Conservation (phyloP, 2,113 vertebrate species). For the Pitta sordida region DNA sequence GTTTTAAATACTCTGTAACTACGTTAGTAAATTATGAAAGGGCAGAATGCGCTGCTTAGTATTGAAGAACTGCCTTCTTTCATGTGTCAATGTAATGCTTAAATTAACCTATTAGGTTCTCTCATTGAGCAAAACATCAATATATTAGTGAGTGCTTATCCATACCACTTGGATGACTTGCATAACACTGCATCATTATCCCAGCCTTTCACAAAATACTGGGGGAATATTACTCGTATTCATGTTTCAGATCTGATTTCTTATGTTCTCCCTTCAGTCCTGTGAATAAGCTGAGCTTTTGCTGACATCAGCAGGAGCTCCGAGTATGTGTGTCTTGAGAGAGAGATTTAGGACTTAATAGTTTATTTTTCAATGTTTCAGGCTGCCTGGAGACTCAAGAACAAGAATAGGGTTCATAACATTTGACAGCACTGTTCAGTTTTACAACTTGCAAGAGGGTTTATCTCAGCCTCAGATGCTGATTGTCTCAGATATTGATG, state of each 20-base stretch:
- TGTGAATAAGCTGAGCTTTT: not conserved
- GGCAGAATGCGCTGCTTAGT: not conserved
- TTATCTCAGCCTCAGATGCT: constrained; percentile 97
- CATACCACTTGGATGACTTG: not conserved
- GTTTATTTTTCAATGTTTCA: constrained; percentile 64
- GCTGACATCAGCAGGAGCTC: not conserved
- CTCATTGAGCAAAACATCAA: not conserved
- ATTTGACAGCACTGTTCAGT: constrained; percentile 95
- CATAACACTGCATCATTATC: not conserved
- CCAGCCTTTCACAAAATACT: not conserved
- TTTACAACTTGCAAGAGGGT: constrained; percentile 95
- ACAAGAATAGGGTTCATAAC: constrained; percentile 94
- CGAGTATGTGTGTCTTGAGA: not conserved
- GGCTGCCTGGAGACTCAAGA: constrained; percentile 91
- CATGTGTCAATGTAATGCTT: not conserved
- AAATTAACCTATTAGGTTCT: not conserved
- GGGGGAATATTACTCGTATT: not conserved
- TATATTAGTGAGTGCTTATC: not conserved
- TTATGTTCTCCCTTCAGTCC: not conserved
- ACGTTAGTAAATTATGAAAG: not conserved
- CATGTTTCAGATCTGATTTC: not conserved
- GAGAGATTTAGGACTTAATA: not conserved
- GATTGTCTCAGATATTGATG: constrained; percentile 96
- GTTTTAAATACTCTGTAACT: not conserved
- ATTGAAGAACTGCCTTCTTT: not conserved